Conservation (phyloP, 2,113 vertebrate species). For the Ibidorhyncha struthersii region DNA sequence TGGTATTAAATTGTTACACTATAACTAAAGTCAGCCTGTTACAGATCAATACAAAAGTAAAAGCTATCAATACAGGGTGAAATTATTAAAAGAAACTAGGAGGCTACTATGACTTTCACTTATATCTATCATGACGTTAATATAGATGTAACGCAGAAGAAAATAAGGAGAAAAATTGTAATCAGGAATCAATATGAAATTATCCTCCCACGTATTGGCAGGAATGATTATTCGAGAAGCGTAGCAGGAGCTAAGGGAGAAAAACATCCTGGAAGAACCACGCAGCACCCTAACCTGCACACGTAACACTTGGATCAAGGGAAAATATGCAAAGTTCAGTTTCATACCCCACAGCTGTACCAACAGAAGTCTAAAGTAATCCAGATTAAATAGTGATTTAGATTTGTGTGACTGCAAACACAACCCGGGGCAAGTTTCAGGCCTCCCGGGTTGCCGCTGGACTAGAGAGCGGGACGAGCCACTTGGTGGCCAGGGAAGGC, state of each 20-base stretch:
- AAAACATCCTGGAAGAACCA: neutral
- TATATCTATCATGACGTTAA: neutral
- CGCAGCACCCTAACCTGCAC: neutral
- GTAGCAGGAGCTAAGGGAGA: neutral
- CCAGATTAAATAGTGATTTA: neutral
- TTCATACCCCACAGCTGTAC: neutral
- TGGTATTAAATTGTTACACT: neutral
- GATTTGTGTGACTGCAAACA: neutral
- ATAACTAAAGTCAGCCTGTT: conserved; percentile 18
- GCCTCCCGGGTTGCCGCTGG: neutral
- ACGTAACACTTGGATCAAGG: neutral
- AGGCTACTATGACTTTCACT: neutral
- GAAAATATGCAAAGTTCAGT: neutral
- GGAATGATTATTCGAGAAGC: neutral
- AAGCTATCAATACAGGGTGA: neutral
- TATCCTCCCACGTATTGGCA: neutral
- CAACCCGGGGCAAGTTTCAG: rapidly evolving
- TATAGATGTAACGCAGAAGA: neutral
- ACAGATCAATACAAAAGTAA: neutral
- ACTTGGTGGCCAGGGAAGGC: neutral
- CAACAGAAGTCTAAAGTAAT: neutral
- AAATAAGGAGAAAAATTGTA: neutral
- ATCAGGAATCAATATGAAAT: neutral
- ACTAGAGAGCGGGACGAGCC: neutral
- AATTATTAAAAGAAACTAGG: neutral